These are phyloP conservation scores for Campylorhamphus procurvoides DNA, from an alignment of 2,113 vertebrate species.

Conservation along the genomic window DNA sequence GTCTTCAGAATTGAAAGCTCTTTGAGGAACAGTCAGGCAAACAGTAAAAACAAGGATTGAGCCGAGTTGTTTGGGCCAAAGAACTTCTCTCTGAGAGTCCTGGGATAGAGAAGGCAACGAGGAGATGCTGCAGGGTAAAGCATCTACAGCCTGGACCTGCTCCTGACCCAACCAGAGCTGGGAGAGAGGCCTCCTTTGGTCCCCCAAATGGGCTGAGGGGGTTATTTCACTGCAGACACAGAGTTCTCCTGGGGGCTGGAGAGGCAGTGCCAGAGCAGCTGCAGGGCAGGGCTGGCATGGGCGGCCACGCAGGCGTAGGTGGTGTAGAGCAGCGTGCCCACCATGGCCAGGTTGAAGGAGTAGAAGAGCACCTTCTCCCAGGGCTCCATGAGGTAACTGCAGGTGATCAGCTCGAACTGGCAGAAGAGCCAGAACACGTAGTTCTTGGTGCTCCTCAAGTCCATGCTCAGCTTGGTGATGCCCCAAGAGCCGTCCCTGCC, in stretches of 20 bases:
- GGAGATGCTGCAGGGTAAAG: background rate
- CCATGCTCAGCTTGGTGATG: slow-evolving; percentile 70
- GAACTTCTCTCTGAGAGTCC: background rate
- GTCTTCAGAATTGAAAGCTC: background rate
- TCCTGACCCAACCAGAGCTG: fast-evolving
- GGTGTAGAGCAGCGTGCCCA: slow-evolving; percentile 84
- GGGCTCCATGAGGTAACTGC: slow-evolving; percentile 92
- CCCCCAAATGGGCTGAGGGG: background rate
- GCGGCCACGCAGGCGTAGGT: slow-evolving; percentile 85
- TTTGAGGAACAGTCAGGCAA: background rate
- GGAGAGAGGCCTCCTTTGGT: background rate
- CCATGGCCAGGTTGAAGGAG: slow-evolving; percentile 78
- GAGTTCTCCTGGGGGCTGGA: slow-evolving; percentile 78
- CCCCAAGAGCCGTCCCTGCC: background rate
- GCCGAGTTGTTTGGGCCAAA: background rate
- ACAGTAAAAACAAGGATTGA: background rate
- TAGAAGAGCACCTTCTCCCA: slow-evolving; percentile 94
- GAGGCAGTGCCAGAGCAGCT: slow-evolving; percentile 82
- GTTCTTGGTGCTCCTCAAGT: slow-evolving; percentile 79
- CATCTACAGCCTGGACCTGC: background rate
- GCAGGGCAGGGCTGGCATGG: slow-evolving; percentile 81
- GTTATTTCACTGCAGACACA: slow-evolving; percentile 79
- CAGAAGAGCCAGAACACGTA: slow-evolving; percentile 92
- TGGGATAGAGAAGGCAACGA: background rate
- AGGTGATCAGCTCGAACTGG: slow-evolving; percentile 95